Percentiles rank a stretch among this genome's conserved stretches.
Evolutionary conservation across 1,140 invertebrate species (phyloP).

Genomic region (Drosophila pseudoobscura): DNA sequence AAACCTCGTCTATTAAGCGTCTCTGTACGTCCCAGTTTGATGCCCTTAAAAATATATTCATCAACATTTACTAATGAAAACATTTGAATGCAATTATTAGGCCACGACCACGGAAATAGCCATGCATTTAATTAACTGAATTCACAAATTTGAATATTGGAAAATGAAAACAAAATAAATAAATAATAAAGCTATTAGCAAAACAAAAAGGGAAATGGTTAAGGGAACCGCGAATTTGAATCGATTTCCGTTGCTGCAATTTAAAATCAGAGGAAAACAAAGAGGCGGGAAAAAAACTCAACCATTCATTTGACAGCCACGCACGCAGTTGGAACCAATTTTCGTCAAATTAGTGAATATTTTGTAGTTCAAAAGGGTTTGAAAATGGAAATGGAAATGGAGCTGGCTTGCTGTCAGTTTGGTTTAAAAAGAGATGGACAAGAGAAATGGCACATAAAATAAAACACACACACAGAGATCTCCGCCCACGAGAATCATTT

Average conservation of each 20-base stretch:
- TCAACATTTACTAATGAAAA: not conserved
- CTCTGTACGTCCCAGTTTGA: too few relatives aligned
- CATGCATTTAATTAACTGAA: conserved; percentile 53
- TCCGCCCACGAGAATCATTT: conserved; percentile 34
- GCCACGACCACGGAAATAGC: conserved; percentile 21
- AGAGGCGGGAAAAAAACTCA: conserved; percentile 41
- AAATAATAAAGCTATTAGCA: conserved; percentile 25
- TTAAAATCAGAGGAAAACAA: conserved; percentile 41
- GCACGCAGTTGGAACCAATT: conserved; percentile 47
- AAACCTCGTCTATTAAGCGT: too few relatives aligned
- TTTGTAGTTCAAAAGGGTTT: conserved; percentile 34
- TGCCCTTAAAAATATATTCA: too few relatives aligned
- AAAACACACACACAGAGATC: conserved; percentile 22
- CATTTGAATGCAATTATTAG: conserved; percentile 40
- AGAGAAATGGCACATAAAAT: conserved; percentile 22
- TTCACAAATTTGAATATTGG: not conserved
- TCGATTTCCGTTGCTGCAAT: conserved; percentile 57
- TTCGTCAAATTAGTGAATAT: conserved; percentile 73
- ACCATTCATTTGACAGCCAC: conserved; percentile 45
- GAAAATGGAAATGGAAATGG: conserved; percentile 16
- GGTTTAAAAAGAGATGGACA: conserved; percentile 44
- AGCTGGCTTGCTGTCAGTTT: conserved; percentile 51
- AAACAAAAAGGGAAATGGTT: conserved; percentile 15
- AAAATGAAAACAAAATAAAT: conserved; percentile 9
- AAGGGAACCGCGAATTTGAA: conserved; percentile 35